Conservation (phyloP, 2,113 vertebrate genomes). For the Hippocampus abdominalis region DNA sequence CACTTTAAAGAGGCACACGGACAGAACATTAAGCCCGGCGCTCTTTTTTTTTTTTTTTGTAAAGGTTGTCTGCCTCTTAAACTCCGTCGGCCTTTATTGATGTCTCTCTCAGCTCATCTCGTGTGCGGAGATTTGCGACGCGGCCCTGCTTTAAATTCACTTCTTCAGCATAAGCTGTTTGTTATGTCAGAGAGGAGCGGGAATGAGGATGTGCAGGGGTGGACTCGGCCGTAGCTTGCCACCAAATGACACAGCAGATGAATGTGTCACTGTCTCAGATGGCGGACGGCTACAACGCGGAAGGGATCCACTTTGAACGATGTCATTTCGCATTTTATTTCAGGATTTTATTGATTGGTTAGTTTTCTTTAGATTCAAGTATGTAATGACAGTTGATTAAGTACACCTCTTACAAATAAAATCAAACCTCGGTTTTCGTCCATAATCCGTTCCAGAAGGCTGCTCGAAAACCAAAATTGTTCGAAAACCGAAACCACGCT, state of each 20-base stretch:
- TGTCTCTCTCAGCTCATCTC: slow-evolving; percentile 59
- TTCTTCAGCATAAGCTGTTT: slow-evolving; percentile 70
- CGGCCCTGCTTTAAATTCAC: slow-evolving; percentile 76
- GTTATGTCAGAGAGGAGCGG: slow-evolving; percentile 62
- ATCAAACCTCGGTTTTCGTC: too few species aligned
- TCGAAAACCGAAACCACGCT: too few species aligned
- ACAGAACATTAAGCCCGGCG: slow-evolving; percentile 68
- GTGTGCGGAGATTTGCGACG: slow-evolving; percentile 64
- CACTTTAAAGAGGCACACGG: slow-evolving; percentile 64
- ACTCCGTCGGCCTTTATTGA: slow-evolving; percentile 76
- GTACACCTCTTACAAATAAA: too few species aligned
- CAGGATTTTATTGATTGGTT: background rate
- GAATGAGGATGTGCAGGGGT: slow-evolving; percentile 13
- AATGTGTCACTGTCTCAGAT: slow-evolving; percentile 70
- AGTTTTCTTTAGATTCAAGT: too few species aligned
- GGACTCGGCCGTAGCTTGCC: slow-evolving; percentile 42
- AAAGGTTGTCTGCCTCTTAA: slow-evolving; percentile 81
- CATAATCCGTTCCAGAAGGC: too few species aligned
- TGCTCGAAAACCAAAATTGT: too few species aligned
- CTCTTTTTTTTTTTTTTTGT: slow-evolving; percentile 72
- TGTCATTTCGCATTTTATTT: background rate
- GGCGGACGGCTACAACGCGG: slow-evolving; percentile 32
- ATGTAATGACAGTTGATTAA: too few species aligned
- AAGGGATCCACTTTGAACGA: slow-evolving; percentile 1
- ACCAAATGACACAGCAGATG: slow-evolving; percentile 75